Evolutionary conservation across 1,140 invertebrate species (phyloP).

Genomic region (Steinernema khuongi): DNA sequence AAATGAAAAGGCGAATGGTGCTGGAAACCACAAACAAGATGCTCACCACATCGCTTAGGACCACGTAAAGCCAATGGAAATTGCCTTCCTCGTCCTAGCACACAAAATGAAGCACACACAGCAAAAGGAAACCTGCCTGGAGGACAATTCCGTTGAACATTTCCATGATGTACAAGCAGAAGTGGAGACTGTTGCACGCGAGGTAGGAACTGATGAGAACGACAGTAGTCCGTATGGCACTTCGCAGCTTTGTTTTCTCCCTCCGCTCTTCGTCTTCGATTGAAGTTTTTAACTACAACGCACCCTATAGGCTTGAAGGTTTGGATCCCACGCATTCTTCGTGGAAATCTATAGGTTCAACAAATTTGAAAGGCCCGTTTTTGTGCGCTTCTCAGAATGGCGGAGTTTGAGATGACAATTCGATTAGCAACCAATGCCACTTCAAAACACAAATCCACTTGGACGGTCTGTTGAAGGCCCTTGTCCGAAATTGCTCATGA

Average conservation of each 20-base stretch:
- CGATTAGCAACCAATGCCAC: neutral
- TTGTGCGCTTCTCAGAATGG: neutral
- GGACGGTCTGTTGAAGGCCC: neutral
- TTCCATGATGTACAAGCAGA: neutral
- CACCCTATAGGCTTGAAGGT: too few species aligned
- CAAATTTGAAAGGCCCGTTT: neutral
- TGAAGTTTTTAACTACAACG: neutral
- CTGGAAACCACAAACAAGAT: conserved; percentile 4
- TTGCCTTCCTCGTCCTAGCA: neutral
- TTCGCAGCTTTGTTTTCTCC: neutral
- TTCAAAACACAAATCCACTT: neutral
- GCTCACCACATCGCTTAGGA: neutral
- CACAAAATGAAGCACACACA: neutral
- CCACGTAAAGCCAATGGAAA: neutral
- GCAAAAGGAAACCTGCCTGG: neutral
- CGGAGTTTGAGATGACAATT: neutral
- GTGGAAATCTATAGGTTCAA: too few species aligned
- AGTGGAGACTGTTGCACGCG: neutral
- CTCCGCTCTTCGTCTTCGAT: neutral
- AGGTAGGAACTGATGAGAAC: conserved; percentile 4
- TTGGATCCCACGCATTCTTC: too few species aligned
- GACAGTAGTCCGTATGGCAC: neutral
- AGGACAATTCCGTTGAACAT: neutral
- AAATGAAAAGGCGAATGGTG: neutral
- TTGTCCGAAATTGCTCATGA: neutral